Evolutionary conservation across 2,888 invertebrate genomes (phyloP).

Genomic region (Sisyra nigra): DNA sequence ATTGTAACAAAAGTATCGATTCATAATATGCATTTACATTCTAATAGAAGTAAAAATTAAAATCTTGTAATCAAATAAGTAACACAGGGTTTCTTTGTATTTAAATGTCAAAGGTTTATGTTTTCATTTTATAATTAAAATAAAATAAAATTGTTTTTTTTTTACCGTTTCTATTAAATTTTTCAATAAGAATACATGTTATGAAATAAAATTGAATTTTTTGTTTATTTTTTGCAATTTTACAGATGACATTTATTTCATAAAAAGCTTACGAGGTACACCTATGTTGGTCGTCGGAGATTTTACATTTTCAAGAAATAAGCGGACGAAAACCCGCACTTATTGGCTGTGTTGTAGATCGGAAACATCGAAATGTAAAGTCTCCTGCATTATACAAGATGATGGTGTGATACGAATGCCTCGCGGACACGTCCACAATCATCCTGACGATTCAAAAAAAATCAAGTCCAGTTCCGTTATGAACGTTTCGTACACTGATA

Average conservation of each 20-base stretch:
- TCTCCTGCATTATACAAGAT: slow-evolving; percentile 3
- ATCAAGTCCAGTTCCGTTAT: slow-evolving; percentile 3
- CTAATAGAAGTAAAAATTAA: too few species aligned
- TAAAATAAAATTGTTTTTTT: too few species aligned
- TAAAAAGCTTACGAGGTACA: slow-evolving; percentile 1
- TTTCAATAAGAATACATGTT: neutral
- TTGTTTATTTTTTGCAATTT: neutral
- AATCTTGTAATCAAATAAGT: too few species aligned
- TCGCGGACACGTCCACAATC: slow-evolving; percentile 2
- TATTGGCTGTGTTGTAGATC: slow-evolving; percentile 2
- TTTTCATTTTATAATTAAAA: too few species aligned
- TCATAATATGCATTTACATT: too few species aligned
- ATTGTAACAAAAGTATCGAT: too few species aligned
- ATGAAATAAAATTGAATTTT: neutral
- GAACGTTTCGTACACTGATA: slow-evolving; percentile 2
- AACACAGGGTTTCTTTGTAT: too few species aligned
- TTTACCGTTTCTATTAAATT: neutral
- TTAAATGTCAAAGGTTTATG: too few species aligned
- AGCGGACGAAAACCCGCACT: neutral
- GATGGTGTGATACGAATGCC: slow-evolving; percentile 4
- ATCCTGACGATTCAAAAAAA: slow-evolving; percentile 3
- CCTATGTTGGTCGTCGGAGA: slow-evolving; percentile 6
- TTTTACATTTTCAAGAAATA: slow-evolving; percentile 2
- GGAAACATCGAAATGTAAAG: slow-evolving; percentile 3
- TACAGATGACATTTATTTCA: slow-evolving; percentile 7